These are phyloP conservation scores for Papilio protenor DNA, from an alignment of 2,888 invertebrate species.

Conservation along the genomic window DNA sequence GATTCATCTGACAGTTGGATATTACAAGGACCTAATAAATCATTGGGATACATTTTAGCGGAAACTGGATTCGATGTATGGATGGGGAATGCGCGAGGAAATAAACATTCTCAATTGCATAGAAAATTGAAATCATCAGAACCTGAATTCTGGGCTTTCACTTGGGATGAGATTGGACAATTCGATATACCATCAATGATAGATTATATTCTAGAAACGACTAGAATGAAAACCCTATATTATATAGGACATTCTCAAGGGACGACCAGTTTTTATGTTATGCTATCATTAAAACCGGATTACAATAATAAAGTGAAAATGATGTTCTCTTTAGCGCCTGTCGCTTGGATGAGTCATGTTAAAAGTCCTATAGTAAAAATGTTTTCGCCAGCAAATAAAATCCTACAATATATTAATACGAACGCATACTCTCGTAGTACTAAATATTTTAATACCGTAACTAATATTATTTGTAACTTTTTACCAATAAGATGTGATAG, in stretches of 20 bases:
- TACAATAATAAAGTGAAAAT: conserved; percentile 83
- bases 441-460: conserved; percentile 60
- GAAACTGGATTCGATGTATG: conserved; percentile 90
- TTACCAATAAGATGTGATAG: conserved; percentile 59
- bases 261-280: conserved; percentile 83
- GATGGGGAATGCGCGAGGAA: conserved; percentile 93
- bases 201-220: conserved; percentile 82
- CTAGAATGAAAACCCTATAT: conserved; percentile 80
- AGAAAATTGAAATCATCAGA: conserved; percentile 53
- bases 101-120: conserved; percentile 87
- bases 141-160: conserved; percentile 73
- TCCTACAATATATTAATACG: conserved; percentile 57
- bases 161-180: conserved; percentile 90
- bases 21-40: conserved; percentile 85
- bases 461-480: conserved; percentile 57
- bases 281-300: conserved; percentile 81
- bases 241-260: conserved; percentile 90
- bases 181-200: conserved; percentile 90
- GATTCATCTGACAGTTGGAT: conserved; percentile 90
- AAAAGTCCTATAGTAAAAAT: conserved; percentile 65
- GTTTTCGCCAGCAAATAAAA: conserved; percentile 58
- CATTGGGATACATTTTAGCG: conserved; percentile 86
- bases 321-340: conserved; percentile 85
- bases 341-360: conserved; percentile 80
- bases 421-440: conserved; percentile 57